Conservation (phyloP, 1,140 invertebrate genomes). For the Brachionus calyciflorus region DNA sequence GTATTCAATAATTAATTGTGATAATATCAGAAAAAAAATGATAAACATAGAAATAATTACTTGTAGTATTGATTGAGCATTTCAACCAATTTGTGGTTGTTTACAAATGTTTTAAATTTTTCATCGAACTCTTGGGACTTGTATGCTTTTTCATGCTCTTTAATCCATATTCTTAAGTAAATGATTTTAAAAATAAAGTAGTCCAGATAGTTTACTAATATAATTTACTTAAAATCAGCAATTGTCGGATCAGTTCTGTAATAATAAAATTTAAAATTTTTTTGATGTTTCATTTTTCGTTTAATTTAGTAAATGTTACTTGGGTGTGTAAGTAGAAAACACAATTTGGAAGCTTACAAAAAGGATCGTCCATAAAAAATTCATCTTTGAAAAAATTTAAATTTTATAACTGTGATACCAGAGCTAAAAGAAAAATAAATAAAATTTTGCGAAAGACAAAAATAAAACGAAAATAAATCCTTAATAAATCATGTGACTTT, state of each 20-base stretch:
- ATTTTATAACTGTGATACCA: neutral
- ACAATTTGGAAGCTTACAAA: neutral
- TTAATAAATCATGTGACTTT: slow-evolving; percentile 5
- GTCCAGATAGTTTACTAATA: no score
- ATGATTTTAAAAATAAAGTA: no score
- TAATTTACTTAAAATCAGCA: neutral
- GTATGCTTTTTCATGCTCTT: slow-evolving; percentile 48
- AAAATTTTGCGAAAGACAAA: neutral
- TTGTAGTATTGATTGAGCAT: slow-evolving; percentile 49
- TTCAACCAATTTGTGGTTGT: slow-evolving; percentile 50
- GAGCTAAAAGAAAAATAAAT: no score
- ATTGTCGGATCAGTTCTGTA: slow-evolving; percentile 10
- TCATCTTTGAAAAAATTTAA: slow-evolving; percentile 17
- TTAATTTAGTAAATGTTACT: no score
- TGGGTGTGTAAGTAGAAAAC: no score
- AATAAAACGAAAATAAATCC: neutral
- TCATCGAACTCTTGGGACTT: slow-evolving; percentile 11
- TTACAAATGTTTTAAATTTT: slow-evolving; percentile 50
- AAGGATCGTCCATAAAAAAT: neutral
- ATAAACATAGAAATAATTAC: no score
- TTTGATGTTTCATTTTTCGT: no score
- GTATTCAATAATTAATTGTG: no score
- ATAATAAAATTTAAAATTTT: neutral
- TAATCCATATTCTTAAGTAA: slow-evolving; percentile 48
- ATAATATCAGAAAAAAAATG: no score